Percentiles rank a stretch among this genome's conserved stretches.
phyloP scores from a whole-genome alignment of 2,888 invertebrate genomes.

The Eupsilia transversa region DNA sequence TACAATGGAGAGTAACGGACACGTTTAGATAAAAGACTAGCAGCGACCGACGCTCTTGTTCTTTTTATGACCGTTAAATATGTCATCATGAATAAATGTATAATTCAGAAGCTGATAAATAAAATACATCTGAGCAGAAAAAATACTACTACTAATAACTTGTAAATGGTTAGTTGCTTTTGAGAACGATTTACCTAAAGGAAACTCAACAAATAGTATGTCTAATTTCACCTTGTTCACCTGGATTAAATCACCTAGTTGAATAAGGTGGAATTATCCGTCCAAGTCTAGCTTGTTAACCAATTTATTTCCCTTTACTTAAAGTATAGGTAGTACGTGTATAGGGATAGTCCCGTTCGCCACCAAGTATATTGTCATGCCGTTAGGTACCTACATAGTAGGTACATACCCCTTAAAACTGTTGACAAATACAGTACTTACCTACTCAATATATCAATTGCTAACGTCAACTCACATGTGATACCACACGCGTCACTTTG shows the following conservation, averaged over 20 bases:
- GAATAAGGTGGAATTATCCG: neutral
- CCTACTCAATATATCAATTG: neutral
- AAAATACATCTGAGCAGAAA: conserved; percentile 10
- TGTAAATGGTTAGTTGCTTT: neutral
- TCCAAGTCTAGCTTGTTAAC: neutral
- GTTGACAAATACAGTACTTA: conserved; percentile 4
- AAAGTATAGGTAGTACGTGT: neutral
- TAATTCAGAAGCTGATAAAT: conserved; percentile 31
- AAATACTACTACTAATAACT: neutral
- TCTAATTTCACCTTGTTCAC: neutral
- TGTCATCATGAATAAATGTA: conserved; percentile 30
- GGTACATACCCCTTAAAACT: neutral
- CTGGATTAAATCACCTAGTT: neutral
- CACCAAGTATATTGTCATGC: neutral
- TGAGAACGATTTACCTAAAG: neutral
- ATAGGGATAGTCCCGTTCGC: neutral
- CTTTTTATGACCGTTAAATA: conserved; percentile 32
- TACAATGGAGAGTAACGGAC: conserved; percentile 73
- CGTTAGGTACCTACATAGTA: neutral
- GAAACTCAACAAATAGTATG: conserved; percentile 7
- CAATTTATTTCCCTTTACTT: neutral
- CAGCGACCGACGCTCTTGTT: conserved; percentile 46
- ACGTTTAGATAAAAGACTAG: conserved; percentile 68
- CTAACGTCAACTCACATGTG: neutral
- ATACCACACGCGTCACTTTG: neutral